Evolutionary conservation across 23 tunicate species (phyloP).

Genomic region (Ascidia mentula): DNA sequence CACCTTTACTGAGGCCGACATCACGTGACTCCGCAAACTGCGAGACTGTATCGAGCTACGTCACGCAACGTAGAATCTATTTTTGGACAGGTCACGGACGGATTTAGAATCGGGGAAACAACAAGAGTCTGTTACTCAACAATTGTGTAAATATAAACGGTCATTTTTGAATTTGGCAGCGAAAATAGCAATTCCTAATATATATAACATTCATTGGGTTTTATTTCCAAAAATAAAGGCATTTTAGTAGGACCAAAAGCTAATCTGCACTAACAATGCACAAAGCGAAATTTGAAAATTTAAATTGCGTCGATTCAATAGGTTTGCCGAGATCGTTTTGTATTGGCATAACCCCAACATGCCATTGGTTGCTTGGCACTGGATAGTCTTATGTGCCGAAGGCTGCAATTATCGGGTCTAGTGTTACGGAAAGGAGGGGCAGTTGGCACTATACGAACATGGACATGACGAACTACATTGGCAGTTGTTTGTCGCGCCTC

Average conservation of each 20-base stretch:
- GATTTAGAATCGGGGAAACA: not conserved
- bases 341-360: not conserved
- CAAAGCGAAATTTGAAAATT: not conserved
- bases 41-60: not conserved
- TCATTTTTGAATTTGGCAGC: too few species aligned
- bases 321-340: not conserved
- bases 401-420: not conserved
- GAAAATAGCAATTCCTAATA: too few species aligned
- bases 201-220: too few species aligned
- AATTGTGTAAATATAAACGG: not conserved
- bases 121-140: not conserved
- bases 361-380: not conserved
- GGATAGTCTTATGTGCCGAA: not conserved
- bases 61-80: not conserved
- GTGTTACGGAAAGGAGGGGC: not conserved
- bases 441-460: not conserved
- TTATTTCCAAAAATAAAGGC: too few species aligned
- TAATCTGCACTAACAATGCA: not conserved
- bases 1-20: too few species aligned
- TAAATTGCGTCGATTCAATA: not conserved
- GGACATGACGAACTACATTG: not conserved
- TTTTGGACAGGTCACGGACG: not conserved
- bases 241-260: not conserved
- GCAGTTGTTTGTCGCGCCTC: not conserved
- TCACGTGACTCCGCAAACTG: not conserved